Percentiles rank a stretch among this genome's conserved stretches.
These are phyloP conservation scores for Carassius auratus DNA, from an alignment of 2,113 vertebrate genomes.

Conservation along the genomic window DNA sequence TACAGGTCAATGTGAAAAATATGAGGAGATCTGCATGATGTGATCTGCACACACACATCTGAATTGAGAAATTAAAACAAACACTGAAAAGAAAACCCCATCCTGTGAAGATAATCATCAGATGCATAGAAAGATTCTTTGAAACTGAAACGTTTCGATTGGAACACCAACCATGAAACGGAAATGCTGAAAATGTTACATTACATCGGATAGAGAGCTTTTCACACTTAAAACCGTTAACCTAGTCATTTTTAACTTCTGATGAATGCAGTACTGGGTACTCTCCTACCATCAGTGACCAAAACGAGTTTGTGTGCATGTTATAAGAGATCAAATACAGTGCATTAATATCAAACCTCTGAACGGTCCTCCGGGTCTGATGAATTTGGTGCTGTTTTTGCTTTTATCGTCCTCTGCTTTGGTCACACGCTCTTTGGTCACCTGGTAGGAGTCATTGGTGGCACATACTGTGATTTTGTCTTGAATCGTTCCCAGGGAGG, in stretches of 20 bases:
- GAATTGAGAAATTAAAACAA: neutral
- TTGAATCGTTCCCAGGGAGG: conserved; percentile 84
- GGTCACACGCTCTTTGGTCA: conserved; percentile 85
- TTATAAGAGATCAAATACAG: neutral
- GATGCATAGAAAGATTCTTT: neutral
- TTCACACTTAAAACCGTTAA: neutral
- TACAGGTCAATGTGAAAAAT: neutral
- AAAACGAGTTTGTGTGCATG: neutral
- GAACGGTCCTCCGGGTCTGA: conserved; percentile 85
- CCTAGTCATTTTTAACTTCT: neutral
- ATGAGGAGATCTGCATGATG: neutral
- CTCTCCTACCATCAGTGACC: neutral
- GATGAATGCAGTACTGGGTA: neutral
- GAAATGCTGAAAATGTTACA: neutral
- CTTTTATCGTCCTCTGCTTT: conserved; percentile 87
- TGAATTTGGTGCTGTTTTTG: conserved; percentile 87
- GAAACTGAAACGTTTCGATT: neutral
- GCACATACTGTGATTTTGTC: conserved; percentile 90
- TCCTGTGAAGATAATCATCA: conserved; percentile 5
- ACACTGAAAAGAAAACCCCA: conserved; percentile 4
- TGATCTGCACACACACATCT: neutral
- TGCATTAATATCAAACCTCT: conserved; percentile 69
- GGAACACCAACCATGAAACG: neutral
- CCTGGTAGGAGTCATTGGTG: conserved; percentile 87
- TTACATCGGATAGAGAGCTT: neutral